phyloP scores from a whole-genome alignment of 2,888 invertebrate species.

The Diabrotica balteata region DNA sequence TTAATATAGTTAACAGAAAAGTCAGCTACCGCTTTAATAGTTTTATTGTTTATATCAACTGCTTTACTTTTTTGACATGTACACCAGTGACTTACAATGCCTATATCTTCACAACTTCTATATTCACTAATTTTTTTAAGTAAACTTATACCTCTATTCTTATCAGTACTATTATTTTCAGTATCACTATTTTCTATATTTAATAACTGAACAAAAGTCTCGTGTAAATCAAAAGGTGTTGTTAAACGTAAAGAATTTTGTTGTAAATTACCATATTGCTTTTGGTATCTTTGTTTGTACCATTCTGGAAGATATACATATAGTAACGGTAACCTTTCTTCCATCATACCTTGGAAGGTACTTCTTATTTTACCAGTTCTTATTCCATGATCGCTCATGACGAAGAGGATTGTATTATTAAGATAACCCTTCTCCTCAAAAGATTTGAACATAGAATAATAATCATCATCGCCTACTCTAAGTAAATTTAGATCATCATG shows the following conservation, averaged over 20 bases:
- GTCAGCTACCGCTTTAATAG: conserved; percentile 67
- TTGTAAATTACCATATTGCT: conserved; percentile 70
- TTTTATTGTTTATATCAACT: conserved; percentile 63
- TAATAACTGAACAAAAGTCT: conserved; percentile 76
- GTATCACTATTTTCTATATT: conserved; percentile 52
- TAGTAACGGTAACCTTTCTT: conserved; percentile 86
- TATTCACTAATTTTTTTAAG: conserved; percentile 75
- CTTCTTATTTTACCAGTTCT: conserved; percentile 83
- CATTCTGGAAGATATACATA: conserved; percentile 76
- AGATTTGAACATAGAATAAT: conserved; percentile 66
- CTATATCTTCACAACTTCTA: conserved; percentile 79
- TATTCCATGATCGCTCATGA: conserved; percentile 89
- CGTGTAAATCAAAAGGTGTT: conserved; percentile 84
- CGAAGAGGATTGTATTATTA: conserved; percentile 72
- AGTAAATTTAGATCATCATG: conserved; percentile 87
- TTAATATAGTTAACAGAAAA: conserved; percentile 74
- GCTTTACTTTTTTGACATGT: conserved; percentile 77
- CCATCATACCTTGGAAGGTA: conserved; percentile 85
- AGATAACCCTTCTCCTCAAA: conserved; percentile 65
- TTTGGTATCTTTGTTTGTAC: conserved; percentile 70
- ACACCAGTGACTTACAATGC: conserved; percentile 86
- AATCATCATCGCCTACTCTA: conserved; percentile 73
- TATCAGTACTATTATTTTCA: conserved; percentile 40
- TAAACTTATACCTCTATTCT: conserved; percentile 63
- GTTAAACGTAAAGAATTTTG: conserved; percentile 74